Conservation (phyloP, 2,113 vertebrate genomes). For the Chaetorhynchus papuensis region DNA sequence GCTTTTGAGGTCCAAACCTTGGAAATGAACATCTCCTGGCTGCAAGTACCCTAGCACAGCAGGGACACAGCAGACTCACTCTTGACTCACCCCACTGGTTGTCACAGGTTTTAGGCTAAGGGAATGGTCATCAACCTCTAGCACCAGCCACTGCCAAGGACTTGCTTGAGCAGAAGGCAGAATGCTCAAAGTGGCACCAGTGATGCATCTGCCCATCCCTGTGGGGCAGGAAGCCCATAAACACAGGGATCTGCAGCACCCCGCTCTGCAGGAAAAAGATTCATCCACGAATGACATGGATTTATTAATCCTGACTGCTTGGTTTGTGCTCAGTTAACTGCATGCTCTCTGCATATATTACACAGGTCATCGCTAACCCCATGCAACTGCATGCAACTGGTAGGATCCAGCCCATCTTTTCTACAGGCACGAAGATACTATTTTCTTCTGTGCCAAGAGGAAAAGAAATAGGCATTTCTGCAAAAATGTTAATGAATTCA, state of each 20-base stretch:
- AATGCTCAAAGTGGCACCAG: background rate
- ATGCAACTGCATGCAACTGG: background rate
- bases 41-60: background rate
- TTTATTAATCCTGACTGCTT: background rate
- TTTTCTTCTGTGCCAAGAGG: background rate
- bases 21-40: background rate
- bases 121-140: background rate
- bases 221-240: background rate
- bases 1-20: background rate
- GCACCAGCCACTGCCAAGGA: background rate
- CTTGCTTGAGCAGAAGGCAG: background rate
- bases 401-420: background rate
- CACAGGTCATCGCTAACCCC: rapidly evolving
- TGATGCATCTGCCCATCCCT: too few species aligned
- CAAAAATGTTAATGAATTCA: conserved; percentile 42
- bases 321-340: background rate
- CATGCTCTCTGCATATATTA: background rate
- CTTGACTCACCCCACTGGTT: background rate
- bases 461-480: conserved; percentile 8
- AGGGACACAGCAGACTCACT: background rate
- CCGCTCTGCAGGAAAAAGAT: background rate
- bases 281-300: rapidly evolving
- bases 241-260: background rate
- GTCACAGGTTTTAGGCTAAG: background rate
- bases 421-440: background rate